Evolutionary conservation across 2,888 invertebrate species (phyloP).

Genomic region (Ormyrus rosae): DNA sequence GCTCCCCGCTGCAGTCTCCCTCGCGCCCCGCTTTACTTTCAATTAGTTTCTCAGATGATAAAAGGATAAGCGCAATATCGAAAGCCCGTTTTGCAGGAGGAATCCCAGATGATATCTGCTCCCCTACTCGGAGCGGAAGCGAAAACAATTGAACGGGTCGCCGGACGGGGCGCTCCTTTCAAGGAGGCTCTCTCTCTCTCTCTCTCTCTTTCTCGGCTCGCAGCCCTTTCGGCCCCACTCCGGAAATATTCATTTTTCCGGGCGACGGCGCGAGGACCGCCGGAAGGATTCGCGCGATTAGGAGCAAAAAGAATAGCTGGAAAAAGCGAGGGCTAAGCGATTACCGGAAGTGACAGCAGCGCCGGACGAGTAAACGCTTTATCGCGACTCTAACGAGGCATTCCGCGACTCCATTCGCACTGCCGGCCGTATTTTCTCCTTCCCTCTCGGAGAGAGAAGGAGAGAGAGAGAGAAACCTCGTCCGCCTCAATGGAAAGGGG

Average conservation of each 20-base stretch:
- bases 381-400: conserved; percentile 73
- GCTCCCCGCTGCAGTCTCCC: too few species aligned
- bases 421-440: conserved; percentile 5
- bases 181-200: not conserved
- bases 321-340: conserved; percentile 63
- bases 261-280: not conserved
- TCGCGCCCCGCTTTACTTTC: too few species aligned
- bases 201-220: not conserved
- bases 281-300: conserved; percentile 26
- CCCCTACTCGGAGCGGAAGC: not conserved
- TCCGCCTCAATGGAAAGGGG: conserved; percentile 61
- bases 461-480: not conserved
- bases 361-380: conserved; percentile 71
- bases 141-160: conserved; percentile 30
- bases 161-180: not conserved
- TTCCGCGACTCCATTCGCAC: conserved; percentile 56
- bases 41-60: too few species aligned
- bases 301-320: conserved; percentile 3
- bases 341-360: conserved; percentile 70
- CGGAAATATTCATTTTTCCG: conserved; percentile 46
- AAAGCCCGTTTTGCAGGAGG: too few species aligned
- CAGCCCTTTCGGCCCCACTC: not conserved
- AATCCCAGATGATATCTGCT: too few species aligned
- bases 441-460: not conserved
- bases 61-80: too few species aligned